Evolutionary conservation across 2,888 invertebrate genomes (phyloP).

Genomic region (Protodeltote pygarga): DNA sequence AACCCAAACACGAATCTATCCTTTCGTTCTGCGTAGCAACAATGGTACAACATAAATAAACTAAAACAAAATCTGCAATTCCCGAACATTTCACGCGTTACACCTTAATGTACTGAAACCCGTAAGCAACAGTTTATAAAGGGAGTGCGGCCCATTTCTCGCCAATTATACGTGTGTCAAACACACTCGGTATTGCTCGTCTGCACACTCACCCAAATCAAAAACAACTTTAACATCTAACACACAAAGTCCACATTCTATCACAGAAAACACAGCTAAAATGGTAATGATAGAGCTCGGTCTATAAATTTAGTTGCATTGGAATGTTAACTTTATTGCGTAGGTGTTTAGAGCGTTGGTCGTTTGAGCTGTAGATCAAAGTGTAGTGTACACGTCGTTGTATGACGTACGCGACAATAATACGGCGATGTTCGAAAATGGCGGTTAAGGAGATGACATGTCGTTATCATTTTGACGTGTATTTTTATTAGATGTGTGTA

Average conservation of each 20-base stretch:
- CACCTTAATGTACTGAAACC: slow-evolving; percentile 43
- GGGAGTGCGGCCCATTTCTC: slow-evolving; percentile 76
- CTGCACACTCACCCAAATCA: slow-evolving; percentile 22
- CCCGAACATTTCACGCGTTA: slow-evolving; percentile 43
- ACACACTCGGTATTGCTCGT: slow-evolving; percentile 65
- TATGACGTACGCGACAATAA: slow-evolving; percentile 78
- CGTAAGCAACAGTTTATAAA: slow-evolving; percentile 70
- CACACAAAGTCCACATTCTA: slow-evolving; percentile 41
- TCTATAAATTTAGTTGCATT: slow-evolving; percentile 52
- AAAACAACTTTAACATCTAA: slow-evolving; percentile 43
- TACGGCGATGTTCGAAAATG: slow-evolving; percentile 73
- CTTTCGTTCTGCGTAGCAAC: too few relatives aligned
- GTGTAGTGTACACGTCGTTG: slow-evolving; percentile 65
- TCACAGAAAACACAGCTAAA: slow-evolving; percentile 36
- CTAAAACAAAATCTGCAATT: slow-evolving; percentile 24
- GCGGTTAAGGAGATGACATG: slow-evolving; percentile 67
- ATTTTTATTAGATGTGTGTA: not conserved
- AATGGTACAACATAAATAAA: slow-evolving; percentile 33
- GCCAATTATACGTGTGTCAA: slow-evolving; percentile 83
- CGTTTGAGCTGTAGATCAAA: slow-evolving; percentile 69
- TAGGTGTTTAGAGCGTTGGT: slow-evolving; percentile 53
- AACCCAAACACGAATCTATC: too few relatives aligned
- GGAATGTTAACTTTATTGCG: slow-evolving; percentile 58
- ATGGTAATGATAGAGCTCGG: slow-evolving; percentile 62
- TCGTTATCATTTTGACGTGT: too few relatives aligned